phyloP scores from a whole-genome alignment of 92 coral and sea anemone genomes.

The Umimayanthus chanpuru region DNA sequence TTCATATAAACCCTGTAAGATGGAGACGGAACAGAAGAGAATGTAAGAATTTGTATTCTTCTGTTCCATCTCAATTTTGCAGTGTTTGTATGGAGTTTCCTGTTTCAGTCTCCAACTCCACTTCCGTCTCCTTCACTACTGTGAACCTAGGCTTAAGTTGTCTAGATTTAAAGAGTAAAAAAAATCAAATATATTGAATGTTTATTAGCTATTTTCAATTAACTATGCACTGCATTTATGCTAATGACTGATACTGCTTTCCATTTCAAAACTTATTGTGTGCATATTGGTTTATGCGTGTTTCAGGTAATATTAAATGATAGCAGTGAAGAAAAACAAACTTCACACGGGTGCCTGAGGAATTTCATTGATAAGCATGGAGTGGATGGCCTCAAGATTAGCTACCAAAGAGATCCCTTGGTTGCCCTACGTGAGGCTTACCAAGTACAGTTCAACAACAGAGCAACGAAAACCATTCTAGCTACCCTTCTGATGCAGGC shows the following conservation, averaged over 20 bases:
- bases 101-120: too few species aligned
- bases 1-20: too few species aligned
- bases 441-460: constrained; percentile 32
- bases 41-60: too few species aligned
- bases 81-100: too few species aligned
- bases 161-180: too few species aligned
- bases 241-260: background rate
- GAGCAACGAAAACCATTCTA: constrained; percentile 47
- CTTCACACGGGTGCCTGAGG: constrained; percentile 44
- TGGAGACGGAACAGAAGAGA: too few species aligned
- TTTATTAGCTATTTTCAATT: background rate
- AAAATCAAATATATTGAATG: too few species aligned
- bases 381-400: constrained; percentile 22
- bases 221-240: background rate
- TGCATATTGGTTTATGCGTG: background rate
- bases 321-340: constrained; percentile 49
- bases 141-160: too few species aligned
- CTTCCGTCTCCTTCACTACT: too few species aligned
- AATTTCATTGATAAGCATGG: constrained; percentile 55
- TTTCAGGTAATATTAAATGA: constrained; percentile 52
- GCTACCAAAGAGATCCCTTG: constrained; percentile 35
- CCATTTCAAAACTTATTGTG: background rate
- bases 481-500: constrained; percentile 42
- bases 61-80: too few species aligned
- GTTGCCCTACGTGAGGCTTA: constrained; percentile 41